Evolutionary conservation across 2,797 vertebrate genomes (phyloP).

Genomic region (Pyrocephalus nanus): DNA sequence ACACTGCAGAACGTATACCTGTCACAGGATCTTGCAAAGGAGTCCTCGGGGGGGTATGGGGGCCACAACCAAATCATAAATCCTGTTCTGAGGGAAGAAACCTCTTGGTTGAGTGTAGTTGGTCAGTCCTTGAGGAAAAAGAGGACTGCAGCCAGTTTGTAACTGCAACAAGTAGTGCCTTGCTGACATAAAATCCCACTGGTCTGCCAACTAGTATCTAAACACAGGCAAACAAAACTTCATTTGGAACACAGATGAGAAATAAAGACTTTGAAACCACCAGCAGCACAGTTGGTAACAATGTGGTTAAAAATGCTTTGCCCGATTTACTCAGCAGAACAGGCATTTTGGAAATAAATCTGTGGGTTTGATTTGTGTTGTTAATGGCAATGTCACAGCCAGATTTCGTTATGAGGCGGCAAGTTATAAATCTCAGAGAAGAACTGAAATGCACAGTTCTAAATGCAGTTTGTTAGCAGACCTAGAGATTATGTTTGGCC

Average conservation of each 20-base stretch:
- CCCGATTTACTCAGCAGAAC: neutral
- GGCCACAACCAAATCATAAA: neutral
- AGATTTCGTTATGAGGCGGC: neutral
- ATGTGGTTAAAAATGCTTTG: neutral
- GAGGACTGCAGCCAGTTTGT: neutral
- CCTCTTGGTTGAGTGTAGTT: neutral
- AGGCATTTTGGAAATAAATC: neutral
- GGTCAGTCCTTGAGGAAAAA: neutral
- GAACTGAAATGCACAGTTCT: neutral
- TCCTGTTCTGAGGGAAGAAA: neutral
- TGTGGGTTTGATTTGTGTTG: neutral
- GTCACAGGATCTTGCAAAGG: neutral
- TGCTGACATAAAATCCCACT: neutral
- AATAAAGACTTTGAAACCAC: neutral
- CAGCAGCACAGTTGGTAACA: neutral
- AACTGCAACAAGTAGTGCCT: neutral
- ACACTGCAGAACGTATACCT: neutral
- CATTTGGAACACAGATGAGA: neutral
- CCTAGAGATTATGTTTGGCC: neutral
- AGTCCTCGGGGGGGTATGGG: neutral
- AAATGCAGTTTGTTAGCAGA: neutral
- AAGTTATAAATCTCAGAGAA: neutral
- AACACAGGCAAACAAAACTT: neutral
- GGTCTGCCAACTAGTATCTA: neutral
- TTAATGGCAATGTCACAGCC: neutral